phyloP scores from a whole-genome alignment of 2,888 invertebrate genomes.

The Hyles lineata region DNA sequence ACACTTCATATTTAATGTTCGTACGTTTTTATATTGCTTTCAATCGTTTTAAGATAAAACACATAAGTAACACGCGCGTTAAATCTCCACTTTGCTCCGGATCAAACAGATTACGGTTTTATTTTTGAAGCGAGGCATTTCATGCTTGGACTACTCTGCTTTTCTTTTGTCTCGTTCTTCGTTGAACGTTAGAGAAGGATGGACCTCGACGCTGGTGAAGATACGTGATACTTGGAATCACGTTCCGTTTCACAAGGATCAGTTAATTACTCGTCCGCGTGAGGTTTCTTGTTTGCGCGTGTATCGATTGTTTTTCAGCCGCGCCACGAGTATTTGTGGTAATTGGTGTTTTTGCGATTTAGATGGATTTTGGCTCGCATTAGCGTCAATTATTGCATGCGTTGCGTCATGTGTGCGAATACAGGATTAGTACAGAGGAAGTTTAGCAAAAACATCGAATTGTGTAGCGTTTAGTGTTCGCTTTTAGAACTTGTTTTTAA shows the following conservation, averaged over 20 bases:
- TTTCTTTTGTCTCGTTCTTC: not conserved
- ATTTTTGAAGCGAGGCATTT: slow-evolving; percentile 51
- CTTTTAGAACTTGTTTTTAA: not conserved
- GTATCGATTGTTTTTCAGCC: slow-evolving; percentile 33
- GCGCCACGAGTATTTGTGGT: slow-evolving; percentile 6
- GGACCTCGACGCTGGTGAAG: slow-evolving; percentile 29
- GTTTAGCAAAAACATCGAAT: not conserved
- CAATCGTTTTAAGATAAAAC: slow-evolving; percentile 8
- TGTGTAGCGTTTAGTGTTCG: not conserved
- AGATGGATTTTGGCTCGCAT: not conserved
- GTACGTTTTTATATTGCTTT: slow-evolving; percentile 7
- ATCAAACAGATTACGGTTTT: slow-evolving; percentile 39
- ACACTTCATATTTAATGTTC: slow-evolving; percentile 2
- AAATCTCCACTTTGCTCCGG: slow-evolving; percentile 41
- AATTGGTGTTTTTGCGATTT: slow-evolving; percentile 20
- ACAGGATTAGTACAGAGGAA: slow-evolving; percentile 8
- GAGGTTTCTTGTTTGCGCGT: slow-evolving; percentile 36
- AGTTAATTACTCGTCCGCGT: slow-evolving; percentile 42
- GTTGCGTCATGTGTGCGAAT: not conserved
- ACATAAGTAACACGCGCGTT: slow-evolving; percentile 42
- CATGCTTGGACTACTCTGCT: slow-evolving; percentile 33
- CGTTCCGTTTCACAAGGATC: slow-evolving; percentile 48
- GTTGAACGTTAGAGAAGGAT: not conserved
- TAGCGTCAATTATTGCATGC: slow-evolving; percentile 7
- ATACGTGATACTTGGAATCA: slow-evolving; percentile 44